Percentiles rank a stretch among this genome's conserved stretches.
phyloP scores from a whole-genome alignment of 2,113 vertebrate species.

The Eptesicus fuscus region DNA sequence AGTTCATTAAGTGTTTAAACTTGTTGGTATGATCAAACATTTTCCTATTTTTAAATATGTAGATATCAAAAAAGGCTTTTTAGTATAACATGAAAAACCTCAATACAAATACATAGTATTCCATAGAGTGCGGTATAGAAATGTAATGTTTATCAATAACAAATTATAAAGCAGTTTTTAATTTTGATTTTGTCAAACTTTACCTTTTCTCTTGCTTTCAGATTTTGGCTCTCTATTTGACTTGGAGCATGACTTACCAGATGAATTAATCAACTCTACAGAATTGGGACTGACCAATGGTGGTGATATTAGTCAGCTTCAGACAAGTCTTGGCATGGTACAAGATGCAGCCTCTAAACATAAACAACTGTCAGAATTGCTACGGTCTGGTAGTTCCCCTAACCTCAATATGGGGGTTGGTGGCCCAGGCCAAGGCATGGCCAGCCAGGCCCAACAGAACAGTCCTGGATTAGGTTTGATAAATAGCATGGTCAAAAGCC shows the following conservation, averaged over 20 bases:
- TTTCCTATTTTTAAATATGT: not conserved
- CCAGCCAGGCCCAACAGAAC: constrained; percentile 82
- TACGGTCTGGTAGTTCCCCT: constrained; percentile 88
- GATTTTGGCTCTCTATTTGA: constrained; percentile 98
- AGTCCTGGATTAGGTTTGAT: constrained; percentile 87
- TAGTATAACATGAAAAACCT: not conserved
- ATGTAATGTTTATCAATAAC: not conserved
- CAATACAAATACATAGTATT: not conserved
- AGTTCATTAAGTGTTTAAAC: constrained; percentile 9
- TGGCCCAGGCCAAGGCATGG: constrained; percentile 82
- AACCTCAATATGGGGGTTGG: constrained; percentile 88
- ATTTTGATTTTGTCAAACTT: constrained; percentile 41
- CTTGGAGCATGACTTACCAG: constrained; percentile 97
- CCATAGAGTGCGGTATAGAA: not conserved
- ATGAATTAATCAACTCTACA: constrained; percentile 96
- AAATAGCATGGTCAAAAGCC: constrained; percentile 89
- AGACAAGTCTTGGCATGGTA: constrained; percentile 89
- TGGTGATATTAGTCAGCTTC: constrained; percentile 91
- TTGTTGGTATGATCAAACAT: not conserved
- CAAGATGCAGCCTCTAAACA: constrained; percentile 98
- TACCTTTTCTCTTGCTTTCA: constrained; percentile 76
- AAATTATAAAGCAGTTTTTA: not conserved
- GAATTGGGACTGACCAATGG: constrained; percentile 94
- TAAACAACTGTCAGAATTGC: constrained; percentile 96
- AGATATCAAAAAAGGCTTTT: not conserved